Base-by-base conservation (phyloP, 2,113 vertebrate species). In the Chrysochloris asiatica region DNA sequence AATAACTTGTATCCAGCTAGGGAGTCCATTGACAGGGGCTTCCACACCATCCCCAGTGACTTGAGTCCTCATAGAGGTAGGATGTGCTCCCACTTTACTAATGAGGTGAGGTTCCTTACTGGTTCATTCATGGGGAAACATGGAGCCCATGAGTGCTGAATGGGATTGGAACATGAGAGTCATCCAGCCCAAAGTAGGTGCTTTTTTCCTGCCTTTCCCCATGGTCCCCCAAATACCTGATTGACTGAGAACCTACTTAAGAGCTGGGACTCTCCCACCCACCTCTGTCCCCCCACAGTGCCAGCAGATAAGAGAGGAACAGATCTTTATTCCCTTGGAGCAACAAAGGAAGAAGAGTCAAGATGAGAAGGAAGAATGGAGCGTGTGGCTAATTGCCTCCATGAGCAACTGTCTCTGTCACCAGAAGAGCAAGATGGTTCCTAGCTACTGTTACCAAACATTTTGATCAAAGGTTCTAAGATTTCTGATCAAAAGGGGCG, bases 31-130 rank as follows among this genome's bases (percentile, higher is more conserved):
- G 52, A 36, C 24, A 26, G 63, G 43, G 45, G 6, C 63, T 41
- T 33, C 13, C 14, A 11, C 24, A 7, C 19, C n/a, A 3, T 14
- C n/a, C 59, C 16, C 0, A 0, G 7, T 2, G 3, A n/a, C 4
- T 11, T 14, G 5, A 19, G 61, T 56, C 56, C 91, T 79, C 22
- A 0, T 0, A 41, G 1, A 1, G 21, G n/a, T 21, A 19, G 0
- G 0, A 1, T 19, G 41, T 4, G 13, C 52, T 41, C 41, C 56
- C n/a, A 0, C 22, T 86, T 59, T 45, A 0, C 5, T 9, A 28
- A 56, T 38, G 85, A 56, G 56, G 43, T 11, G 69, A 82, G 56
- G 72, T 17, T 65, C 48, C 63, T 54, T 6, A 0, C 52, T 17
- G 69, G 50, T 75, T 43, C 45, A 30, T 8, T 73, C 12, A 19